Conservation (phyloP, 2,113 vertebrate species). For the Apteryx owenii region DNA sequence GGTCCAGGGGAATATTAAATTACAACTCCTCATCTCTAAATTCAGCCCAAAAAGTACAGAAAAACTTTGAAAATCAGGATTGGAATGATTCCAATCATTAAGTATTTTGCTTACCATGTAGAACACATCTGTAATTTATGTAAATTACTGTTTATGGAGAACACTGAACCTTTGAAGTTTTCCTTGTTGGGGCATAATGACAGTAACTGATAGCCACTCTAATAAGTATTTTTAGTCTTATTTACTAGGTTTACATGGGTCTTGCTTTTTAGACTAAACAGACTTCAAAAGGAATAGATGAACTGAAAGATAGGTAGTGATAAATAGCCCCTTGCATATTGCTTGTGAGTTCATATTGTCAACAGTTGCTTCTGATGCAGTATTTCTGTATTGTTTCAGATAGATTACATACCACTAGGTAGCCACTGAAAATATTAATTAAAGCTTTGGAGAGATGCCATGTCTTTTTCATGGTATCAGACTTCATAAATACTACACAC, state of each 20-base stretch:
- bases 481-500: neutral
- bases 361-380: neutral
- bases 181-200: neutral
- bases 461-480: neutral
- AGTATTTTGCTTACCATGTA: conserved; percentile 8
- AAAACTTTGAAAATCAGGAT: neutral
- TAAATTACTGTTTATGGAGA: conserved; percentile 42
- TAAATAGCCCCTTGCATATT: neutral
- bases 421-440: neutral
- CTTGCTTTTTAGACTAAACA: neutral
- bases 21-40: neutral
- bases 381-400: neutral
- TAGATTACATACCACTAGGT: neutral
- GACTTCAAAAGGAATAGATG: neutral
- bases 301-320: neutral
- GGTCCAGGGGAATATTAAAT: conserved; percentile 30
- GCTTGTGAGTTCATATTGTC: neutral
- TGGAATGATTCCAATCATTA: neutral
- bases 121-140: conserved; percentile 35
- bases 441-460: neutral
- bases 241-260: neutral
- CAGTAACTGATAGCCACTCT: neutral
- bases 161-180: conserved; percentile 41
- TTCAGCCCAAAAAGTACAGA: conserved; percentile 8
- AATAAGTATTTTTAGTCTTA: conserved; percentile 16